Base-by-base conservation (phyloP, 2,113 vertebrate species). In the Oophaga pumilio region DNA sequence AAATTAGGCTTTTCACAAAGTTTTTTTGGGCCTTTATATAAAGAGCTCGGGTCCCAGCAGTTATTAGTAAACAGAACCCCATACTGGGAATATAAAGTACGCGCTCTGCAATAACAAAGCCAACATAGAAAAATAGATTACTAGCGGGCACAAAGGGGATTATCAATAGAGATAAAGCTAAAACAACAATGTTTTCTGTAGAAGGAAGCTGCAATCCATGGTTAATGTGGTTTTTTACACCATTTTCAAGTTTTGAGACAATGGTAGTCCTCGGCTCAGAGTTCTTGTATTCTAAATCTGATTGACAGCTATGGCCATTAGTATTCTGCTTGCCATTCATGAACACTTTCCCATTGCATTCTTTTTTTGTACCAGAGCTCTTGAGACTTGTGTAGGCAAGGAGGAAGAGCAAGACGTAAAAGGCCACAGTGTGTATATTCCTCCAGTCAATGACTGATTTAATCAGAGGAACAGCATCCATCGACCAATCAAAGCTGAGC, bases 1-100 rank as follows among this genome's bases (percentile, higher is more conserved):
- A 94, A 94, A 99, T 89, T 90, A 96, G 90, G 71, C 93, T 95
- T 95, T 96, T 97, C 91, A 95, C 93, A 91, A 96, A 95, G 43
- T 93, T 92, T 85, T 95, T 96, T 85, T 95, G 93, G 88, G 96
- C 91, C 91, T 95, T 96, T 88, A 98, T 91, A 90, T 96, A 96
- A 89, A 99, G 95, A 85, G 96, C 95, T 91, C 98, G 95, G 92
- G 96, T 91, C 85, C 97, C 98, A 89, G 97, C 95, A 17, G 98
- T 96, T 90, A 99, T 93, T 92, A 99, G 95, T 91, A 99, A 94
- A 94, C 98, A 99, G 91, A 98, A 99, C 93, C 98, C 98, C 98
- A 99, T 99, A 93, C 98, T 99, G 90, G 98, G 98, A 90, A 99
- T 97, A 96, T 99, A 99, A 60, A 99, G 96, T 10, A 99, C 97